Evolutionary conservation across 2,797 vertebrate species (phyloP), one percentile per base, ranked within the genome.

Genomic region (Pagetopsis macropterus): DNA sequence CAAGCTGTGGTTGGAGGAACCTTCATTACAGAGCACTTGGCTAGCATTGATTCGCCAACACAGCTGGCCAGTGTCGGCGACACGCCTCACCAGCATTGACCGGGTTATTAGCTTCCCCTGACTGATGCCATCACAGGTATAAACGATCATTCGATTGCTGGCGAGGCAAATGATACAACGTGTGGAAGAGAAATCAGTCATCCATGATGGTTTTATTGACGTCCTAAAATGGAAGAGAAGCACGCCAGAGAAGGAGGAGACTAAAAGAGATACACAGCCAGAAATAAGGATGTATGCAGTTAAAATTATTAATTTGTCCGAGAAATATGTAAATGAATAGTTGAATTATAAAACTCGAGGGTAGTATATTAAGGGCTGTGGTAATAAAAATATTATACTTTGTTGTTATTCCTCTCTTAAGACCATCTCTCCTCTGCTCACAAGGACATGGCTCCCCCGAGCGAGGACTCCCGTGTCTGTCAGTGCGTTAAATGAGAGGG

Each of bases 401-500:
- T 15, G 40, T 46, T 5, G 23, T 78, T 81, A 75, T 81, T 80
- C 70, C 68, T 37, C 76, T 79, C 45, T 16, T 13, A 71, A 79
- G 60, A 79, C 33, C 1, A 0, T 43, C 21, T 76, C 74, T 78
- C 62, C 58, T 72, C 76, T 72, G 23, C 72, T 79, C 55, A 75
- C 84, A 83, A 88, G 85, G 88, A 84, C 84, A 37, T 56, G 56
- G 55, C 23, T 83, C 83, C 81, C 81, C 37, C 17, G 74, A 77
- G 84, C 45, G 11, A 75, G 50, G 66, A 56, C 51, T 61, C 67
- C 56, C 19, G 41, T 83, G 83, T 85, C 58, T 80, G 80, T 74
- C 81, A 70, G 86, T 68, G 83, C 75, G 61, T 89, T 89, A 83
- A 87, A 89, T 84, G 72, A 55, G 74, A 82, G 65, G 21, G 51